Evolutionary conservation across 2,888 invertebrate genomes (phyloP).

Genomic region (Hyppa rectilinea): DNA sequence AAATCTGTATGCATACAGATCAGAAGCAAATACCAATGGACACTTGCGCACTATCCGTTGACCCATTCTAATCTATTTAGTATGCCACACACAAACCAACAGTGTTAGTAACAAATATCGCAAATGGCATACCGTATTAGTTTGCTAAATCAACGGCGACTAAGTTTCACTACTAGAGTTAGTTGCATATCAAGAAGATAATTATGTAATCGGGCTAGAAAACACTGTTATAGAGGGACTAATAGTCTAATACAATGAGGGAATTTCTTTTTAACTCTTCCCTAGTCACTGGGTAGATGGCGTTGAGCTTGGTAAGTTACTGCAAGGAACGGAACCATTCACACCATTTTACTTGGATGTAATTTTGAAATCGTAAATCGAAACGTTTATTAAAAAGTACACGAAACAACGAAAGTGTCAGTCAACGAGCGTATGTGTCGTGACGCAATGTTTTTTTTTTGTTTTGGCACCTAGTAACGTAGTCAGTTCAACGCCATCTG

Average conservation of each 20-base stretch:
- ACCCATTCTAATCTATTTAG: conserved; percentile 38
- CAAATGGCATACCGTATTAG: conserved; percentile 34
- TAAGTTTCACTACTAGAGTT: conserved; percentile 28
- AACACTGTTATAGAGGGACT: background rate
- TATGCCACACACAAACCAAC: conserved; percentile 20
- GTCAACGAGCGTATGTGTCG: too few relatives aligned
- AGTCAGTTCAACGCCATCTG: too few relatives aligned
- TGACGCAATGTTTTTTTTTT: too few relatives aligned
- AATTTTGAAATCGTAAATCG: too few relatives aligned
- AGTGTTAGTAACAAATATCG: conserved; percentile 16
- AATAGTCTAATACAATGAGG: background rate
- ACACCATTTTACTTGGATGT: too few relatives aligned
- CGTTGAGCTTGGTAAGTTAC: too few relatives aligned
- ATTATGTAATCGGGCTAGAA: conserved; percentile 4
- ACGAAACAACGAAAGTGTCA: too few relatives aligned
- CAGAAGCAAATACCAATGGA: background rate
- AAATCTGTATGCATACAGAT: background rate
- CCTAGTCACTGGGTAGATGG: too few relatives aligned
- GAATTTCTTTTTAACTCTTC: too few relatives aligned
- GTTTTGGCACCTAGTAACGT: too few relatives aligned
- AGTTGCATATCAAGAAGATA: background rate
- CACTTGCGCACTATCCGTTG: background rate
- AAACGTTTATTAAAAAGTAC: too few relatives aligned
- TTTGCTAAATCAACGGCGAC: conserved; percentile 31
- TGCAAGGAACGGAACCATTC: too few relatives aligned